Evolutionary conservation across 2,797 vertebrate genomes (phyloP).

Genomic region (Neostethus bicornis): DNA sequence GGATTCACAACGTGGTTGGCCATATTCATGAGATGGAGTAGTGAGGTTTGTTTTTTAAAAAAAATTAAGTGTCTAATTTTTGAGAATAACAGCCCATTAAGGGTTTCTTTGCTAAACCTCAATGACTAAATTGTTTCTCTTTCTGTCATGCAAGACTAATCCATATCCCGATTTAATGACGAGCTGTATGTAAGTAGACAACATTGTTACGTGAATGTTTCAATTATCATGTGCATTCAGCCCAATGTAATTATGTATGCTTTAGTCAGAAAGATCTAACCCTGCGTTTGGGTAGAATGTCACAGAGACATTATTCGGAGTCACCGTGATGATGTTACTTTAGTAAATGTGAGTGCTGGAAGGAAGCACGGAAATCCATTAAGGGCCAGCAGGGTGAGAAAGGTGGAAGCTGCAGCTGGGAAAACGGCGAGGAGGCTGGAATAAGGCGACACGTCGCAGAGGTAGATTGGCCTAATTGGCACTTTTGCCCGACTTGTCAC

Average conservation of each 20-base stretch:
- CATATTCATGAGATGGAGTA: slow-evolving; percentile 67
- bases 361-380: slow-evolving; percentile 64
- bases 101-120: slow-evolving; percentile 53
- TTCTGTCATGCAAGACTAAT: slow-evolving; percentile 58
- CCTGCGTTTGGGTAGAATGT: slow-evolving; percentile 53
- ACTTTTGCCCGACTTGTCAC: slow-evolving; percentile 76
- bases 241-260: slow-evolving; percentile 70
- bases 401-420: slow-evolving; percentile 37
- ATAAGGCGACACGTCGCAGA: slow-evolving; percentile 39
- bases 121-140: slow-evolving; percentile 37
- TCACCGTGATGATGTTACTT: slow-evolving; percentile 44
- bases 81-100: slow-evolving; percentile 73
- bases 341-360: slow-evolving; percentile 41
- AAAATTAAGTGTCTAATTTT: slow-evolving; percentile 77
- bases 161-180: slow-evolving; percentile 58
- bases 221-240: slow-evolving; percentile 68
- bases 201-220: slow-evolving; percentile 69
- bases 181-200: slow-evolving; percentile 59
- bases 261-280: slow-evolving; percentile 48
- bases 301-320: slow-evolving; percentile 65
- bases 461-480: slow-evolving; percentile 76
- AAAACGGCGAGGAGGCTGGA: slow-evolving; percentile 32
- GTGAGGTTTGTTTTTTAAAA: slow-evolving; percentile 65
- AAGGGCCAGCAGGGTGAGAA: slow-evolving; percentile 42
- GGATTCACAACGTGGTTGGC: slow-evolving; percentile 61